These are phyloP conservation scores for Trissolcus brochymenae DNA, from an alignment of 2,888 invertebrate species.

Conservation along the genomic window DNA sequence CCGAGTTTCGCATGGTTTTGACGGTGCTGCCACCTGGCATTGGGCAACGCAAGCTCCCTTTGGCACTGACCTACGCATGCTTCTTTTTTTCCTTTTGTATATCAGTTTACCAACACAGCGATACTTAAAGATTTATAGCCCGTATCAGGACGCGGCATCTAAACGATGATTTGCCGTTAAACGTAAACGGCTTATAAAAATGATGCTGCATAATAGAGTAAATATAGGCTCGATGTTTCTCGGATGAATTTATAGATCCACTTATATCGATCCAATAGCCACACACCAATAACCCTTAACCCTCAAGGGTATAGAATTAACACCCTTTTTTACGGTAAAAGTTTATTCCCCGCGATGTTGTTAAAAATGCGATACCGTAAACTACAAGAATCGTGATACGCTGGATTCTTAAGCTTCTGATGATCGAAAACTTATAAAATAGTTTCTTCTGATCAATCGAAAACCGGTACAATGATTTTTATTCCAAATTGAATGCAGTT, in stretches of 20 bases:
- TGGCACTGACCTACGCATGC: constrained; percentile 73
- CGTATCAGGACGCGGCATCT: constrained; percentile 74
- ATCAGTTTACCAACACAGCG: constrained; percentile 62
- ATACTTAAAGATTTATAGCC: constrained; percentile 69
- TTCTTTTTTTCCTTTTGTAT: constrained; percentile 63
- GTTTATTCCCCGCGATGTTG: background rate
- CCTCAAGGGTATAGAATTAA: constrained; percentile 54
- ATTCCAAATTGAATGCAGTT: no score
- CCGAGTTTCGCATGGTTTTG: constrained; percentile 43
- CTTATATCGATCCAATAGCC: constrained; percentile 61
- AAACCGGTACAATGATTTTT: no score
- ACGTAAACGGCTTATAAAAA: constrained; percentile 72
- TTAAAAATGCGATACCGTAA: background rate
- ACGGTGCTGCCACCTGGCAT: constrained; percentile 66
- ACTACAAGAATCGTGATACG: no score
- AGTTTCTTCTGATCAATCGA: no score
- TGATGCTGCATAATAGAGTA: constrained; percentile 75
- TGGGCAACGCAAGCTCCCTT: constrained; percentile 48
- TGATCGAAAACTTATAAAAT: no score
- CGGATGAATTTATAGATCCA: constrained; percentile 74
- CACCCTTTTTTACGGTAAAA: constrained; percentile 38
- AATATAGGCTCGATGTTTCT: constrained; percentile 72
- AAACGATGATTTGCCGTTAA: constrained; percentile 75
- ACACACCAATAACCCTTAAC: constrained; percentile 63
- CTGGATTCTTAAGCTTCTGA: no score